These are phyloP conservation scores for Rhadina sibilatrix DNA, from an alignment of 2,113 vertebrate genomes.

Conservation along the genomic window DNA sequence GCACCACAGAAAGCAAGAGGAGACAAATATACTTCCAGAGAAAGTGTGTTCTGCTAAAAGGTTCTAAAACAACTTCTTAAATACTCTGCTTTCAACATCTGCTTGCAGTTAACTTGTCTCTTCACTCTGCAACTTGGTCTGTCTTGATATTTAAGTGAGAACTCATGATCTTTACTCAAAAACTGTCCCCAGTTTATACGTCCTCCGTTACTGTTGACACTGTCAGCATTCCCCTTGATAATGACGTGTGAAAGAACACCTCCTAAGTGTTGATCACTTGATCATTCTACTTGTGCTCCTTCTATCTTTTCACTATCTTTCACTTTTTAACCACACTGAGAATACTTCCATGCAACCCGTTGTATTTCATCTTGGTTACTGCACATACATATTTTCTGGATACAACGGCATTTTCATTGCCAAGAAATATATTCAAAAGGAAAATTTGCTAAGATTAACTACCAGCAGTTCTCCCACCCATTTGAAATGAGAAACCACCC, in stretches of 20 bases:
- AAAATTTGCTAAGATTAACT: not conserved
- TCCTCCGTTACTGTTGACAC: not conserved
- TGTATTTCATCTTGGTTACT: not conserved
- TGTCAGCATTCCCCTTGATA: not conserved
- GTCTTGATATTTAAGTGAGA: not conserved
- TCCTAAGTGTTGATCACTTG: not conserved
- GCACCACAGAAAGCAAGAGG: not conserved
- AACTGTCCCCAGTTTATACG: fast-evolving
- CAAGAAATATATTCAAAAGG: not conserved
- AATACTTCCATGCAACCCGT: not conserved
- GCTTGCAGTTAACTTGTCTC: not conserved
- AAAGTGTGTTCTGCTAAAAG: not conserved
- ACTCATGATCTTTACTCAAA: not conserved
- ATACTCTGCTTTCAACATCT: not conserved
- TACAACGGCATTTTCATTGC: not conserved
- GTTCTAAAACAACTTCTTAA: not conserved
- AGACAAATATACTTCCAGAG: not conserved
- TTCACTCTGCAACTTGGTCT: not conserved
- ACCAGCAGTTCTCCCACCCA: not conserved
- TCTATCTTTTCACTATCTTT: not conserved
- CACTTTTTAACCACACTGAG: not conserved
- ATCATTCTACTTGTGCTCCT: not conserved
- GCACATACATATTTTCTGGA: not conserved
- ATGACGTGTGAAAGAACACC: not conserved
- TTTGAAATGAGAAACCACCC: not conserved